A percentile compares a stretch with the other conserved stretches of the same genome.
phyloP scores from a whole-genome alignment of 2,888 invertebrate genomes.

The Pterobdella sp. region DNA sequence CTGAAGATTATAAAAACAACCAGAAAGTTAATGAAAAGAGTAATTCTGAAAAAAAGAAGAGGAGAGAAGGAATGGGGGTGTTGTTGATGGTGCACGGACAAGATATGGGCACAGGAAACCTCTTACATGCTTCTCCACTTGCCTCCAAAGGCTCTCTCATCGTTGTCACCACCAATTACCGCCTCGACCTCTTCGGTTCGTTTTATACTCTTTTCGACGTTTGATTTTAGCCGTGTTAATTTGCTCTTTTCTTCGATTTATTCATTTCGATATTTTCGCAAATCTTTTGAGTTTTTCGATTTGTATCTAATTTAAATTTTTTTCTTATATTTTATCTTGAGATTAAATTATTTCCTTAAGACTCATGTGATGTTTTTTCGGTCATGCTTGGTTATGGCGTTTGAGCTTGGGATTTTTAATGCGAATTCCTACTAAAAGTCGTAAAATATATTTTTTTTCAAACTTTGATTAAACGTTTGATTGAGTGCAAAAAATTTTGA shows the following conservation, averaged over 20 bases:
- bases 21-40: constrained; percentile 12
- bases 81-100: constrained; percentile 19
- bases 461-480: too few relatives aligned
- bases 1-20: too few relatives aligned
- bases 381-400: too few relatives aligned
- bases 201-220: too few relatives aligned
- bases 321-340: background rate
- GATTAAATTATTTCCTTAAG: background rate
- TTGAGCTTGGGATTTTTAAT: too few relatives aligned
- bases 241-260: background rate
- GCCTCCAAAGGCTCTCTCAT: background rate
- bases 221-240: too few relatives aligned
- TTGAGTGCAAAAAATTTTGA: too few relatives aligned
- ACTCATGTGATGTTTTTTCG: too few relatives aligned
- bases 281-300: background rate
- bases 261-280: background rate
- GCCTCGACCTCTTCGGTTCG: constrained; percentile 14
- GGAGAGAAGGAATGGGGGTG: constrained; percentile 19
- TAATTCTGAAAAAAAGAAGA: constrained; percentile 11
- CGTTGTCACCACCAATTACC: constrained; percentile 19
- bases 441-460: too few relatives aligned
- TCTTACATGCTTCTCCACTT: background rate
- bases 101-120: constrained; percentile 17
- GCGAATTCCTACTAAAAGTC: too few relatives aligned
- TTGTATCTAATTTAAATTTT: background rate